Conservation (phyloP, 2,797 vertebrate genomes). For the Columba guinea region DNA sequence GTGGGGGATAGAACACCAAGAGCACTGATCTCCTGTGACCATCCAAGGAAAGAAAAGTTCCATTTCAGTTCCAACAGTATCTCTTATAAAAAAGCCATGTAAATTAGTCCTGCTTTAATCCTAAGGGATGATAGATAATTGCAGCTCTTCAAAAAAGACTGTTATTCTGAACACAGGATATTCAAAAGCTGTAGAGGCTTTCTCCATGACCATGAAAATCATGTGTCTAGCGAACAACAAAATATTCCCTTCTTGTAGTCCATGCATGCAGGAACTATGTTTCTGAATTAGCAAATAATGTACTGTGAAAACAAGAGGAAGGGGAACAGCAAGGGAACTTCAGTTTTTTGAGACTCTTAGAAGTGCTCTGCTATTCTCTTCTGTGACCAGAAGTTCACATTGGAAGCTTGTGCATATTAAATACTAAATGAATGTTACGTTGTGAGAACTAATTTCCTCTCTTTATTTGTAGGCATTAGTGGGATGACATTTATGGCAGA, state of each 20-base stretch:
- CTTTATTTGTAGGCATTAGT: neutral
- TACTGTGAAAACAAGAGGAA: neutral
- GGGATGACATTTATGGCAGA: neutral
- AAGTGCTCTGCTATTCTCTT: neutral
- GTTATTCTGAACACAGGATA: neutral
- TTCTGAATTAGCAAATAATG: neutral
- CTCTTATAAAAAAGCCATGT: neutral
- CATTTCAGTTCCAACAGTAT: neutral
- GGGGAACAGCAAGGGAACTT: neutral
- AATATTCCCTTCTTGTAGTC: neutral
- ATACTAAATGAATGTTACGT: neutral
- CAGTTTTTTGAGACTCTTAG: neutral
- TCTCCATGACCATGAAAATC: neutral
- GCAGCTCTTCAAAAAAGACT: neutral
- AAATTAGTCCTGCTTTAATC: neutral
- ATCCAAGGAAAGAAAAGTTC: neutral
- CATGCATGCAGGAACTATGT: accelerated
- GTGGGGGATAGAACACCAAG: neutral
- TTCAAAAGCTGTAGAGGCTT: neutral
- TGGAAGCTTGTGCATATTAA: neutral
- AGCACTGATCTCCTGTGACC: neutral
- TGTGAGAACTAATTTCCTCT: neutral
- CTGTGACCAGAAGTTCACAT: neutral
- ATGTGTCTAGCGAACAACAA: neutral
- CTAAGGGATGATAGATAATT: neutral